Evolutionary conservation across 2,797 vertebrate genomes (phyloP).

Genomic region (Phalanger gymnotis): DNA sequence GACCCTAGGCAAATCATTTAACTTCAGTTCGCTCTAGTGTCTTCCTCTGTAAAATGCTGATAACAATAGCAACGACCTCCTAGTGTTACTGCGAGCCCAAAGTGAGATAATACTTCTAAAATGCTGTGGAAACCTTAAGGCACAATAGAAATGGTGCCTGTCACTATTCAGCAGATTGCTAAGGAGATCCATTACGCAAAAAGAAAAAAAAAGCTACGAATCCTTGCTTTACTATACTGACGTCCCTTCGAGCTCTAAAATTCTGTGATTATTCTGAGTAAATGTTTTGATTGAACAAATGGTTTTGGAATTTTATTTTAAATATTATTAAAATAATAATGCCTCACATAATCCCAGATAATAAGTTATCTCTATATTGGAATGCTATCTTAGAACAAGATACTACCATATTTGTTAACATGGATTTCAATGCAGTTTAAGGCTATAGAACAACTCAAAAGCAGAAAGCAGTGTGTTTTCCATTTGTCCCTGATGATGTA

Average conservation of each 20-base stretch:
- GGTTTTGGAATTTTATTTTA: not conserved
- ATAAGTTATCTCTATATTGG: not conserved
- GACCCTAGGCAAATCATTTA: too few relatives aligned
- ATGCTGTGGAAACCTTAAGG: not conserved
- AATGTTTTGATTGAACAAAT: not conserved
- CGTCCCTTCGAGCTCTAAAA: not conserved
- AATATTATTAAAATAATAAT: not conserved
- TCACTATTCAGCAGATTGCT: too few relatives aligned
- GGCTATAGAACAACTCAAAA: slow-evolving; percentile 30
- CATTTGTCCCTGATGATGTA: slow-evolving; percentile 37
- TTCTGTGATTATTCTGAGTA: too few relatives aligned
- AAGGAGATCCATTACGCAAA: not conserved
- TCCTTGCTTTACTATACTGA: not conserved
- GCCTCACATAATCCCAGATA: not conserved
- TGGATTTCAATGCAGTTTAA: slow-evolving; percentile 44
- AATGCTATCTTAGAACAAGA: not conserved
- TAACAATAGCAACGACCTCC: not conserved
- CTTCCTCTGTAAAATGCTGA: not conserved
- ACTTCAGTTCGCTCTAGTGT: too few relatives aligned
- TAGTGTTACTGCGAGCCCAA: not conserved
- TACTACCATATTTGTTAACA: slow-evolving; percentile 44
- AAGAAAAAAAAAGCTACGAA: not conserved
- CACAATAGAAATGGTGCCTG: not conserved
- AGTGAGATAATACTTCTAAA: not conserved
- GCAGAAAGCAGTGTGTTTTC: slow-evolving; percentile 54